Base-by-base conservation (phyloP, 2,888 invertebrate species). In the Achlya flavicornis region DNA sequence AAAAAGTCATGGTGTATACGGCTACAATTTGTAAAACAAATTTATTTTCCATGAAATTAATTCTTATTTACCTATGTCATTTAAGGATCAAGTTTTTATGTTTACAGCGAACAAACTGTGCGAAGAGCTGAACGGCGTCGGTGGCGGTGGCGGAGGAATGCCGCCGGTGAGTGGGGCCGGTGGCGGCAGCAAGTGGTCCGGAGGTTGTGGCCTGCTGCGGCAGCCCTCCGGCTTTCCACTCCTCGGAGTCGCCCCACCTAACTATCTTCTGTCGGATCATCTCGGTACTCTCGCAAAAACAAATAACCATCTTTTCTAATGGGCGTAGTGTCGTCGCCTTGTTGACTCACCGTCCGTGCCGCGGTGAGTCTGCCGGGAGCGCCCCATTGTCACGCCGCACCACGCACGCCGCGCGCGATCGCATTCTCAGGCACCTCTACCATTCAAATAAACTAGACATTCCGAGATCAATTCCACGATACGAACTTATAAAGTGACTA, bases 291-390 rank as follows among this genome's bases (percentile, higher is more conserved):
- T 95, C 67, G 92, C 94, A 63, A 94, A 94, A 81, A 90, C 95
- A 72, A 95, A 95, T 85, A 95, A 95, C 87, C 95, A 95, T 88
- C 92, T 95, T 85, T 95, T 95, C 91, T 95, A 95, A 94, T 93
- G 86, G 88, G 85, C 80, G 83, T 84, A 85, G 78, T 70, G 70
- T 63, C 72, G 78, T 75, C 76, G 78, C 76, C 76, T 68, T 66
- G 70, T 73, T 74, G 76, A 75, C 75, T 76, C 76, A 66, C 66
- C 72, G 72, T 73, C 63, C 68, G 67, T 68, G 74, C 68, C 70
- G 75, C 79, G 72, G 66, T 67, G 71, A 68, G 69, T 70, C 68
- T 63, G 33, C 71, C 57, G 64, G 64, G 69, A 70, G 70, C 67
- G 69, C 66, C 60, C 41, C 66, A 63, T 64, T 65, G 69, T 67